Percentiles rank a stretch among this genome's conserved stretches.
Conservation (phyloP, 2,797 vertebrate genomes). For the Epinephelus malabaricus region DNA sequence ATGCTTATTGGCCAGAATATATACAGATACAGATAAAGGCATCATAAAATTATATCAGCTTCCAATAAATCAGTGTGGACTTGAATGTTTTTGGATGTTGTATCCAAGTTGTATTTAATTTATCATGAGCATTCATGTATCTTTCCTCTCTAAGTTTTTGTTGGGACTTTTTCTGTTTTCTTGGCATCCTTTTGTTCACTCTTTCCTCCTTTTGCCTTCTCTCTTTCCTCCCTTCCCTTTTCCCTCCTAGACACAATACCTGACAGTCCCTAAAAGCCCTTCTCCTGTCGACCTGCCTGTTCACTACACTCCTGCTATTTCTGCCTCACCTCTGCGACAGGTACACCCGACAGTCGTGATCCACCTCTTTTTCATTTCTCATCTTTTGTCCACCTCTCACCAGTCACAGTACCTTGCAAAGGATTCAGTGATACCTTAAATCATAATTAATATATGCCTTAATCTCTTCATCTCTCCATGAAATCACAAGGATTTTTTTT, state of each 20-base stretch:
- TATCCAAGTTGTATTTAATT: no score
- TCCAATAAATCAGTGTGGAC: background rate
- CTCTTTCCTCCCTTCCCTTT: background rate
- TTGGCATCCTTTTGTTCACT: background rate
- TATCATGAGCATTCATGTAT: no score
- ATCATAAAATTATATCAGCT: background rate
- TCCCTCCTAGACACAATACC: conserved; percentile 59
- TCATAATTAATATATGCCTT: background rate
- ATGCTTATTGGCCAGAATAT: background rate
- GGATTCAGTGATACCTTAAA: background rate
- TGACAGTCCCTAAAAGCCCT: conserved; percentile 72
- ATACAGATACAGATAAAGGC: background rate
- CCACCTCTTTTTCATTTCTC: background rate
- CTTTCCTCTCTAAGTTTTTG: no score
- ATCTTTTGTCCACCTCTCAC: background rate
- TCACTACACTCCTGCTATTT: conserved; percentile 86
- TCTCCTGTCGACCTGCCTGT: conserved; percentile 85
- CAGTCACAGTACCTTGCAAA: no score
- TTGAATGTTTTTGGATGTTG: conserved; percentile 4
- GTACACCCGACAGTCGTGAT: conserved; percentile 58
- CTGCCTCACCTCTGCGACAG: conserved; percentile 85
- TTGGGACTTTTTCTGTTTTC: background rate
- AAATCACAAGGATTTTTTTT: background rate
- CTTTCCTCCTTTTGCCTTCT: conserved; percentile 7
- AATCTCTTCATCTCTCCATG: background rate